Evolutionary conservation across 2,888 invertebrate species (phyloP).

Genomic region (Pristionchus japonicus): DNA sequence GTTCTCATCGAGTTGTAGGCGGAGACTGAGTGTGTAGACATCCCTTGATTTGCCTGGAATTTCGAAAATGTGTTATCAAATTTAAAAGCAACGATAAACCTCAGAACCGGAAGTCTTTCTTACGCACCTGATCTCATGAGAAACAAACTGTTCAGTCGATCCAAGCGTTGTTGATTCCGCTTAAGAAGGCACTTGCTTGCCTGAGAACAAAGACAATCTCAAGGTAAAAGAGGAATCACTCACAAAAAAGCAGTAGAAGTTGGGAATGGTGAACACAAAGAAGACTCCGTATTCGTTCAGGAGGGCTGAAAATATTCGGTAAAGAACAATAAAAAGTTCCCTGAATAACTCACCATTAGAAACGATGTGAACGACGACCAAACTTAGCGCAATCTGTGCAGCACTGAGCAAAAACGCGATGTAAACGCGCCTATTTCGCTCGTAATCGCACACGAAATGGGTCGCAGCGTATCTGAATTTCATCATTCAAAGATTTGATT

Average conservation of each 20-base stretch:
- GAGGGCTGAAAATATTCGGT: not conserved
- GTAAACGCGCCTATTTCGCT: not conserved
- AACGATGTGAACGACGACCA: not conserved
- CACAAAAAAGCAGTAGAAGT: not conserved
- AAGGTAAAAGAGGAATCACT: not conserved
- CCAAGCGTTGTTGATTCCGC: not conserved
- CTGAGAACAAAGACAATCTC: not conserved
- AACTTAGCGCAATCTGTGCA: not conserved
- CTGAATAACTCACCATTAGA: not conserved
- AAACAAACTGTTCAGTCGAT: not conserved
- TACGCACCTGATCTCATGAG: not conserved
- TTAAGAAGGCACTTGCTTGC: not conserved
- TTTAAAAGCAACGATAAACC: not conserved
- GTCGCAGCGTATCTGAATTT: not conserved
- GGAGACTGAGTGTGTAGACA: constrained; percentile 28
- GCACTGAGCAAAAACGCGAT: not conserved
- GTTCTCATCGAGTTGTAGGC: constrained; percentile 28
- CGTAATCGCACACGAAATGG: not conserved
- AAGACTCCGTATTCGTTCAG: not conserved
- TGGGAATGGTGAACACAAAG: not conserved
- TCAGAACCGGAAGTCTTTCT: not conserved
- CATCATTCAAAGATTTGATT: too few relatives aligned
- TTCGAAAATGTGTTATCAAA: not conserved
- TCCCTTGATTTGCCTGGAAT: not conserved
- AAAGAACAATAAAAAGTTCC: too few relatives aligned